Conservation (phyloP, 2,888 invertebrate genomes). For the Zootermopsis nevadensis region DNA sequence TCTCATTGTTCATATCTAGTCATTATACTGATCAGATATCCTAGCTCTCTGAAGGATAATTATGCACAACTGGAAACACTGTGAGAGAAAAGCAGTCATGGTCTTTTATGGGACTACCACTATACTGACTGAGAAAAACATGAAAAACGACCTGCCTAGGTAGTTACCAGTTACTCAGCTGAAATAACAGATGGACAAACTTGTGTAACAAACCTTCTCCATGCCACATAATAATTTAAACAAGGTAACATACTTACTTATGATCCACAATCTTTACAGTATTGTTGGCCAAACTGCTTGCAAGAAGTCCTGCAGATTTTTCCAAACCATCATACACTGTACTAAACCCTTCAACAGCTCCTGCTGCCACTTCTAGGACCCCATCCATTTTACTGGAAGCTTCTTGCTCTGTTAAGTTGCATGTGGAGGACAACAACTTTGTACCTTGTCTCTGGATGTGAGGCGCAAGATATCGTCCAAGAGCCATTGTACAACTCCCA, state of each 20-base stretch:
- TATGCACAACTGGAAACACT: no score
- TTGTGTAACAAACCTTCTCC: not conserved
- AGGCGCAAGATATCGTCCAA: slow-evolving; percentile 76
- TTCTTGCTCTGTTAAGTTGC: slow-evolving; percentile 67
- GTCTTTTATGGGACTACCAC: no score
- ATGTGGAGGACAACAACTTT: slow-evolving; percentile 68
- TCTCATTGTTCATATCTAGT: no score
- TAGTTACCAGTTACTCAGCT: no score
- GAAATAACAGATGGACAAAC: no score
- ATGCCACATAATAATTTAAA: not conserved
- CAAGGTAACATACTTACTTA: slow-evolving; percentile 67
- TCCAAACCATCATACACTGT: slow-evolving; percentile 79
- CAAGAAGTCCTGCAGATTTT: slow-evolving; percentile 75
- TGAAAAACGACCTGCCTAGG: no score
- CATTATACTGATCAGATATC: no score
- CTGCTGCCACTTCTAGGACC: slow-evolving; percentile 74
- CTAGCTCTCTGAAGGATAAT: no score
- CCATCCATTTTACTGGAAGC: slow-evolving; percentile 70
- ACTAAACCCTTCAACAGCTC: slow-evolving; percentile 77
- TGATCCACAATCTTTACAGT: slow-evolving; percentile 80
- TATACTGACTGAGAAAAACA: no score
- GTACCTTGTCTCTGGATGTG: slow-evolving; percentile 75
- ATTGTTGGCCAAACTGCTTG: slow-evolving; percentile 73
- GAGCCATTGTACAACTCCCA: slow-evolving; percentile 73
- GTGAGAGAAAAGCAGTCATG: no score